Evolutionary conservation across 2,888 invertebrate genomes (phyloP).

Genomic region (Dryococelus australis): DNA sequence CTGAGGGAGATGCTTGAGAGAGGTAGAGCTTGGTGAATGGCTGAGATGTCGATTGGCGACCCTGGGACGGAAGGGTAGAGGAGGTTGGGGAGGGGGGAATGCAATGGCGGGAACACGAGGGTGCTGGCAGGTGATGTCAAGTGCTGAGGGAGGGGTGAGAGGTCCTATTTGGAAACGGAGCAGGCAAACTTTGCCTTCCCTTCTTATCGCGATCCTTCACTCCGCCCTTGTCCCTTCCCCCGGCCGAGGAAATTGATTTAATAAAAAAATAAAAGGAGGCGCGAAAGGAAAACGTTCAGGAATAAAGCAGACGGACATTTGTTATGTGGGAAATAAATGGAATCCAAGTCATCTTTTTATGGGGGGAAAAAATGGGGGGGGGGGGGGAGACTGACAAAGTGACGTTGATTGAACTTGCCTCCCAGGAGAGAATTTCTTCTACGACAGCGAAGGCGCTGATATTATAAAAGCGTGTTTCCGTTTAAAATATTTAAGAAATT

Average conservation of each 20-base stretch:
- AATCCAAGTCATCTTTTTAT: neutral
- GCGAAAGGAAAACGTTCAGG: neutral
- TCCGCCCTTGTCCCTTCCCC: neutral
- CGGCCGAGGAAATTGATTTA: neutral
- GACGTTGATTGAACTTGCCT: neutral
- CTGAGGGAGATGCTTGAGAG: neutral
- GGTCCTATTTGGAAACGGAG: slow-evolving; percentile 13
- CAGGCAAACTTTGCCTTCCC: neutral
- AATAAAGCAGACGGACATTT: neutral
- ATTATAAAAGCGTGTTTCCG: neutral
- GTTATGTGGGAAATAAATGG: slow-evolving; percentile 16
- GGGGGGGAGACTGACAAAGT: neutral
- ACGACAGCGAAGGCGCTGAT: neutral
- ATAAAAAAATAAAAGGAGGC: neutral
- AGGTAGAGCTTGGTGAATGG: neutral
- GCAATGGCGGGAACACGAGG: neutral
- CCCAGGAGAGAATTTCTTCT: neutral
- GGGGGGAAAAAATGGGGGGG: too few species aligned
- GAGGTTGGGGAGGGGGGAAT: neutral
- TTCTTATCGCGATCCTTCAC: neutral
- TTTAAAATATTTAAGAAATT: neutral
- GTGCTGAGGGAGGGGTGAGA: neutral
- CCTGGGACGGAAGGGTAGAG: neutral
- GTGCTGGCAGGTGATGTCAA: slow-evolving; percentile 9
- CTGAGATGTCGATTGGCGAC: slow-evolving; percentile 8